Percentiles rank a stretch among this genome's conserved stretches.
phyloP scores from a whole-genome alignment of 2,113 vertebrate genomes.

The Prunella himalayana region DNA sequence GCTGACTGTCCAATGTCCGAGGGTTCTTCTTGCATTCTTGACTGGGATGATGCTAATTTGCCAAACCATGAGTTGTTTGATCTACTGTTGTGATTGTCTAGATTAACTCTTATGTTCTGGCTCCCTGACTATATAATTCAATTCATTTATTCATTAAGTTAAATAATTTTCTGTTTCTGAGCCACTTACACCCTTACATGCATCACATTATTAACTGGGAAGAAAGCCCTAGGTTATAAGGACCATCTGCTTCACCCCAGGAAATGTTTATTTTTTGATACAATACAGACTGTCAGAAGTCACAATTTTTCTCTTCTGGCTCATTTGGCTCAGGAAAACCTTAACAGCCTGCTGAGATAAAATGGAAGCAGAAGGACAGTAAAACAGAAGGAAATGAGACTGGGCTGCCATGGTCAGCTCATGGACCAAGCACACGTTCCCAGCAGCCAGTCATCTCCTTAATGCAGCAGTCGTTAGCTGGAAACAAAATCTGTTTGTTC shows the following conservation, averaged over 20 bases:
- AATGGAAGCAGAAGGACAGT: neutral
- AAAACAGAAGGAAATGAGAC: neutral
- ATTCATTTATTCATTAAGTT: neutral
- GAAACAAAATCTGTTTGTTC: neutral
- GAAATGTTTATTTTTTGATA: neutral
- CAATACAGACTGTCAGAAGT: neutral
- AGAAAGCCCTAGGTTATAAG: neutral
- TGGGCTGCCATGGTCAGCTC: neutral
- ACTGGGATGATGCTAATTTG: neutral
- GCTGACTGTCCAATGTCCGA: neutral
- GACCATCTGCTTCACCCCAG: neutral
- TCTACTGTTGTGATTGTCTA: neutral
- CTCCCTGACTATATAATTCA: neutral
- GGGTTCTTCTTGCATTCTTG: neutral
- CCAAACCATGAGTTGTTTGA: neutral
- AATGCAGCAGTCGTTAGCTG: neutral
- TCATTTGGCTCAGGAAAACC: neutral
- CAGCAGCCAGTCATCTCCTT: neutral
- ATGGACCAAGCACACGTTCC: neutral
- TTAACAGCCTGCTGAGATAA: neutral
- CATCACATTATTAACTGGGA: fast-evolving
- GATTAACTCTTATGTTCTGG: neutral
- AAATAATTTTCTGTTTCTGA: neutral
- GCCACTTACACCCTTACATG: neutral
- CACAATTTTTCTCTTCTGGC: neutral